Evolutionary conservation across 1,140 invertebrate genomes (phyloP), one percentile per base, ranked within the genome.

Genomic region (Dolichoris vasculosae): DNA sequence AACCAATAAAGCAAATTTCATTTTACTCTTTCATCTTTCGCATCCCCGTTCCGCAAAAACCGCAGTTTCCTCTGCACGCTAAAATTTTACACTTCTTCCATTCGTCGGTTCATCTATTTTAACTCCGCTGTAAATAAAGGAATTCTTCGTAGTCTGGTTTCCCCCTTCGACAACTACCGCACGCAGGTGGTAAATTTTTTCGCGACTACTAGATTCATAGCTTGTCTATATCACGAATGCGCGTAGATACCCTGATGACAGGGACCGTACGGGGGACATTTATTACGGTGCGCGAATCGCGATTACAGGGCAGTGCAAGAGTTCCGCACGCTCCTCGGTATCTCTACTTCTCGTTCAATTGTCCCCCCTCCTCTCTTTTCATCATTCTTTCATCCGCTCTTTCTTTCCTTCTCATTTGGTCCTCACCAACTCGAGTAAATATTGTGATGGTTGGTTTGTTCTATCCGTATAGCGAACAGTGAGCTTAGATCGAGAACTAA

Each of bases 241-340:
- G 88, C 89, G 87, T 90, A 89, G 90, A 92, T 92, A 90, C 90
- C 89, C 90, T 93, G 92, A 93, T 93, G 92, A 93, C 91, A 93
- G 91, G 89, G 89, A 89, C 43, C 20, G 76, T 30, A 81, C 88
- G 88, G 89, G 85, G 87, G 90, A 91, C 91, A 93, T 93, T 93
- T 93, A 93, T 93, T 93, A 92, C 92, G 91, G 92, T 89, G 89
- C 91, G 90, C 92, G 91, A 93, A 90, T 92, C 89, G 78, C 91
- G 90, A 93, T 93, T 93, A 93, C 92, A 93, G 92, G 92, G 92
- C 90, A 92, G 88, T 32, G 55, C 82, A 81, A 87, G 79, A 15
- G 43, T 71, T 67, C 73, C 11, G 35, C 23, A 0, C 59, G 40
- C 26, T 32, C 48, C 40, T 59, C 20, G 51, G 43, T 75, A 32